phyloP scores from a whole-genome alignment of 2,888 invertebrate genomes.

The Luffia ferchaultella region DNA sequence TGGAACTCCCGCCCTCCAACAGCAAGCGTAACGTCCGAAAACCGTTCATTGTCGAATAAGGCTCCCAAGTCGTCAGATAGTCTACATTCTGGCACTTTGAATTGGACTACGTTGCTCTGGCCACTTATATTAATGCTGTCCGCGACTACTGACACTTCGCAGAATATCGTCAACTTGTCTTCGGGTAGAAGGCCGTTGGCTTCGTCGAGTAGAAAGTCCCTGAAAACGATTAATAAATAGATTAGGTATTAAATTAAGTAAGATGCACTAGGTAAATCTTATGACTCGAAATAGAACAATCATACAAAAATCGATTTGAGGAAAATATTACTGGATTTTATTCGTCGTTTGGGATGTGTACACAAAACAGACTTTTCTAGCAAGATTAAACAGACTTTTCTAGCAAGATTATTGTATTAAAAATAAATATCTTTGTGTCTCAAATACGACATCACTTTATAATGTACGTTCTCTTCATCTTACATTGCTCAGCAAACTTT shows the following conservation, averaged over 20 bases:
- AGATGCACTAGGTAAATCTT: too few species aligned
- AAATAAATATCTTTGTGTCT: too few species aligned
- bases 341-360: not conserved
- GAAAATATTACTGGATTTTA: not conserved
- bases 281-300: too few species aligned
- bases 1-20: slow-evolving; percentile 91
- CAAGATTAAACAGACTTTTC: too few species aligned
- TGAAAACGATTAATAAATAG: slow-evolving; percentile 26
- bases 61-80: slow-evolving; percentile 94
- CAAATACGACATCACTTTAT: too few species aligned
- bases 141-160: slow-evolving; percentile 96
- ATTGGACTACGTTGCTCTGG: slow-evolving; percentile 97
- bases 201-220: slow-evolving; percentile 98
- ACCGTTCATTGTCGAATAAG: slow-evolving; percentile 96
- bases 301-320: too few species aligned
- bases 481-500: too few species aligned
- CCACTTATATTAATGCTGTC: slow-evolving; percentile 99
- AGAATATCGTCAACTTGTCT: slow-evolving; percentile 99
- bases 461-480: too few species aligned
- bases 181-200: slow-evolving; percentile 98
- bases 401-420: too few species aligned
- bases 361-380: too few species aligned
- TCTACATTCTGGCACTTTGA: slow-evolving; percentile 95
- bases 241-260: not conserved
- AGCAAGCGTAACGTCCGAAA: slow-evolving; percentile 96